These are phyloP conservation scores for Peromyscus eremicus DNA, from an alignment of 2,797 vertebrate genomes.

Conservation along the genomic window DNA sequence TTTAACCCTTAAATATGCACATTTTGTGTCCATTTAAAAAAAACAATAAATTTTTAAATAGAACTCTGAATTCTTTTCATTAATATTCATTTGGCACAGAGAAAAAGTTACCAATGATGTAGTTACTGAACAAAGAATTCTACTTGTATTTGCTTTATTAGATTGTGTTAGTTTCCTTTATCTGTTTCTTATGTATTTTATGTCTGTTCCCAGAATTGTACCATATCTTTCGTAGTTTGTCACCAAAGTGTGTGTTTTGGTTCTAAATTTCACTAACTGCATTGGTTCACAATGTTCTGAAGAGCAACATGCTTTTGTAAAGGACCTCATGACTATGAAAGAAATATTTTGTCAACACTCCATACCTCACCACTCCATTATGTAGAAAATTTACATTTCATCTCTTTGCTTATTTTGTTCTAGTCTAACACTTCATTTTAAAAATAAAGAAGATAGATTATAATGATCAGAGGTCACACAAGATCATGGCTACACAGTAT, in stretches of 20 bases:
- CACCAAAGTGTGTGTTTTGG: background rate
- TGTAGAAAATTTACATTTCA: background rate
- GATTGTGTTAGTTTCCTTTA: background rate
- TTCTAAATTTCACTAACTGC: background rate
- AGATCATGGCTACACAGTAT: background rate
- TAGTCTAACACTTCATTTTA: background rate
- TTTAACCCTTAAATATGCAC: background rate
- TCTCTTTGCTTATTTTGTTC: background rate
- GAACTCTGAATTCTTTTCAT: too few relatives aligned
- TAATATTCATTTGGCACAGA: background rate
- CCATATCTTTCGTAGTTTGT: background rate
- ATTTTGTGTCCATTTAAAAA: background rate
- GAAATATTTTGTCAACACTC: background rate
- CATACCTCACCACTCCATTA: too few relatives aligned
- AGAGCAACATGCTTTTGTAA: background rate
- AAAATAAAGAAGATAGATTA: background rate
- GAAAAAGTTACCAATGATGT: background rate
- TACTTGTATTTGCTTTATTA: background rate
- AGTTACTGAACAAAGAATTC: background rate
- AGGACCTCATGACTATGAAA: rapidly evolving
- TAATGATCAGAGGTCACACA: background rate
- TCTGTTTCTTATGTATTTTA: background rate
- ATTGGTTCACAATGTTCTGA: background rate
- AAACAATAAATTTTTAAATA: too few relatives aligned
- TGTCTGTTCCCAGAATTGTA: background rate